Evolutionary conservation across 2,113 vertebrate genomes (phyloP).

Genomic region (Morone saxatilis): DNA sequence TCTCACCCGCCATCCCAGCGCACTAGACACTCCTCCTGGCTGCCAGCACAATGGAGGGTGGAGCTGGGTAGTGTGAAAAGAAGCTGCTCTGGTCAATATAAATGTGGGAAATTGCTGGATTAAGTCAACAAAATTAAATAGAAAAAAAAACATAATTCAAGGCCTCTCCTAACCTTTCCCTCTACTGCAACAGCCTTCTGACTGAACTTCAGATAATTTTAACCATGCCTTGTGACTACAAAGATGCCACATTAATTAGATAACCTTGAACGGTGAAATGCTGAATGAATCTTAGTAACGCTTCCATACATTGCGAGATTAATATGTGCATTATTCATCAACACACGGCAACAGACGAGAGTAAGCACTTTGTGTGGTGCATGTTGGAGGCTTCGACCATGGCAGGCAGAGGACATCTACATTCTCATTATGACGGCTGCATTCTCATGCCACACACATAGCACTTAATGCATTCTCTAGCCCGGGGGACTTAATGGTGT

Average conservation of each 20-base stretch:
- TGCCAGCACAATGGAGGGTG: not conserved
- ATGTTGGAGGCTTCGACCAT: constrained; percentile 40
- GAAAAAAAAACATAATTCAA: not conserved
- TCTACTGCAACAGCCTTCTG: constrained; percentile 2
- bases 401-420: constrained; percentile 54
- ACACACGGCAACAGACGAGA: constrained; percentile 35
- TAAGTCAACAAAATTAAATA: constrained; percentile 18
- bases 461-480: constrained; percentile 46
- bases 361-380: constrained; percentile 59
- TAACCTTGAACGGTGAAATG: constrained; percentile 45
- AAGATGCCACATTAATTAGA: constrained; percentile 60
- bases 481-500: constrained; percentile 47
- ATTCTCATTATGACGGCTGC: constrained; percentile 50
- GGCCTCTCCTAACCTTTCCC: not conserved
- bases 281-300: constrained; percentile 62
- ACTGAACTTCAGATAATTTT: constrained; percentile 34
- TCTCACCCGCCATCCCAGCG: not conserved
- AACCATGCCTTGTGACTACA: constrained; percentile 30
- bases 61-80: not conserved
- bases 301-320: constrained; percentile 63
- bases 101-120: constrained; percentile 12
- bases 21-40: not conserved
- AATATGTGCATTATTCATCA: constrained; percentile 78
- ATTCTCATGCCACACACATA: constrained; percentile 56
- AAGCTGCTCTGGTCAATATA: not conserved